A percentile compares a stretch with the other conserved stretches of the same genome.
Conservation (phyloP, 2,113 vertebrate genomes). For the Stegostoma tigrinum region DNA sequence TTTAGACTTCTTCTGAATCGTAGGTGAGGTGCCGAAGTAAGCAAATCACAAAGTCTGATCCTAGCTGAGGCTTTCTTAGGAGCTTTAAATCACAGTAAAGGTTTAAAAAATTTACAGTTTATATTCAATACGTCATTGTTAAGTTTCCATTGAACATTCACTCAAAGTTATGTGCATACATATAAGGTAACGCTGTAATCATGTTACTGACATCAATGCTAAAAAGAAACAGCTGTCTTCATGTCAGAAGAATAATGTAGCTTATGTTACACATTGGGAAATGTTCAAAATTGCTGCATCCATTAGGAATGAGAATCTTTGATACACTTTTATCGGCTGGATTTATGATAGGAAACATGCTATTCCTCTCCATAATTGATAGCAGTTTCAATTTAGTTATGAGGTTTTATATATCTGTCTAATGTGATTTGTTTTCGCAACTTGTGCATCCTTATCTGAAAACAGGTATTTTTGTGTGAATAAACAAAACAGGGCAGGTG, state of each 20-base stretch:
- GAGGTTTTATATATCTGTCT: not conserved
- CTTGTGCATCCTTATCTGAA: not conserved
- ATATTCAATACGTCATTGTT: not conserved
- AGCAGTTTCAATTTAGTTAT: not conserved
- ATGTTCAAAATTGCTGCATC: not conserved
- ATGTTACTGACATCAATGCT: not conserved
- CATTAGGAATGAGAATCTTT: not conserved
- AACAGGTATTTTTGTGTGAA: not conserved
- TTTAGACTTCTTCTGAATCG: not conserved
- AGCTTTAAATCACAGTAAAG: not conserved
- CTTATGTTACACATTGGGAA: not conserved
- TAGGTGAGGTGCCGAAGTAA: not conserved
- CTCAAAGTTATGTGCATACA: not conserved
- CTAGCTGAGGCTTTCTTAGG: not conserved
- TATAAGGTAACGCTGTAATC: not conserved
- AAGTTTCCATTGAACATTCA: not conserved
- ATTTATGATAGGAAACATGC: not conserved
- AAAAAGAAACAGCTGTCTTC: not conserved
- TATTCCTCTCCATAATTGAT: not conserved
- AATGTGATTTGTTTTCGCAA: not conserved
- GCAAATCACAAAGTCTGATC: not conserved
- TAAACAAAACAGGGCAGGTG: not conserved
- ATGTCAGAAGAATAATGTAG: not conserved
- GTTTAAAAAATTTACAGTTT: not conserved
- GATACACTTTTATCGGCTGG: not conserved